phyloP scores from a whole-genome alignment of 1,140 invertebrate species.

The Elymnias hypermnestra region DNA sequence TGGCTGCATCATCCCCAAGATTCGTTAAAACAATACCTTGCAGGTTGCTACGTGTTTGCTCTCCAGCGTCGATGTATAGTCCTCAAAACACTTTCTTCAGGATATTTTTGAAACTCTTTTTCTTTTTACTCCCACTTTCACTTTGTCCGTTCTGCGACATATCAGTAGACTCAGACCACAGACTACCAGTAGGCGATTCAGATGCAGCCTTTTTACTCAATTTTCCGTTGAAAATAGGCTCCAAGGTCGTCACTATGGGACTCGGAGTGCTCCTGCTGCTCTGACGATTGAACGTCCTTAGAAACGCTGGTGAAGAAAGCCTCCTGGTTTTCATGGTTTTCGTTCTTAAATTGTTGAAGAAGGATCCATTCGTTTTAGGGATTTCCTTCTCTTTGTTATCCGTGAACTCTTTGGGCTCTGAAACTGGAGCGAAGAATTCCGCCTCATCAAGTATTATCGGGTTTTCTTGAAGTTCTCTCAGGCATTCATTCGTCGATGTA shows the following conservation, averaged over 20 bases:
- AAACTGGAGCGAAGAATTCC: conserved; percentile 62
- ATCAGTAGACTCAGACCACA: conserved; percentile 74
- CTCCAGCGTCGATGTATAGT: conserved; percentile 6
- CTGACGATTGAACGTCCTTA: conserved; percentile 78
- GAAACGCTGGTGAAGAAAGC: conserved; percentile 80
- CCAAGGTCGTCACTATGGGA: conserved; percentile 39
- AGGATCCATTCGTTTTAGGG: conserved; percentile 68
- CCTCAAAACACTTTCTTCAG: conserved; percentile 81
- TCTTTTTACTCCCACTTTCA: conserved; percentile 60
- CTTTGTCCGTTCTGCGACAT: conserved; percentile 64
- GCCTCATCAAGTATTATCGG: conserved; percentile 64
- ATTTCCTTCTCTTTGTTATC: conserved; percentile 51
- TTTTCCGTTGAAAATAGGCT: conserved; percentile 61
- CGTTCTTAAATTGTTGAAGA: conserved; percentile 65
- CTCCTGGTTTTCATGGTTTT: conserved; percentile 69
- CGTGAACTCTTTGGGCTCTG: conserved; percentile 62
- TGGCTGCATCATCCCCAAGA: background rate
- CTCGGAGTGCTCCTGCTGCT: conserved; percentile 61
- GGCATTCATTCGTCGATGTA: conserved; percentile 43
- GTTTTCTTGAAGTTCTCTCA: conserved; percentile 55
- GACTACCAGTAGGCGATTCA: conserved; percentile 62
- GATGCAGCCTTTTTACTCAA: conserved; percentile 54
- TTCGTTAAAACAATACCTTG: too few relatives aligned
- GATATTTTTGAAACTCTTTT: conserved; percentile 79
- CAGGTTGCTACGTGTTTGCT: too few relatives aligned